These are phyloP conservation scores for Eubucco bourcierii DNA, from an alignment of 2,113 vertebrate genomes.

Conservation along the genomic window DNA sequence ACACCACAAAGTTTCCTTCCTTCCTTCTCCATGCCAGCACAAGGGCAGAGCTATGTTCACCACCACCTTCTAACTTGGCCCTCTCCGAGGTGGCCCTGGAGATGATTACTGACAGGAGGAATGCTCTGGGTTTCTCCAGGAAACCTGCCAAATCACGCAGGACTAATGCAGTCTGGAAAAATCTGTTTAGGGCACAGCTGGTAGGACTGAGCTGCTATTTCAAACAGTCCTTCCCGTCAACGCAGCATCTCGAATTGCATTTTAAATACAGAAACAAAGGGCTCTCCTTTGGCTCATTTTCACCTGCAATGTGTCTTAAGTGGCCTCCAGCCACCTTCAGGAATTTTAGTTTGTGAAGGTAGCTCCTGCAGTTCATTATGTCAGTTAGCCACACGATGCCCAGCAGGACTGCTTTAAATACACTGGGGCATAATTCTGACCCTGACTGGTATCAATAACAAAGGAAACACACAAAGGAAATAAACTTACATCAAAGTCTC, in stretches of 20 bases:
- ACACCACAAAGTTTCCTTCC: neutral
- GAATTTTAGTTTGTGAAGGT: neutral
- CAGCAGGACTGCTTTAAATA: neutral
- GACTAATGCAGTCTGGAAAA: neutral
- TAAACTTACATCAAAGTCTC: neutral
- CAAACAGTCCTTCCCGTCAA: neutral
- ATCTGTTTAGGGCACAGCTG: neutral
- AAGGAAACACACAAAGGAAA: neutral
- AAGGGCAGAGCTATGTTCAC: accelerated
- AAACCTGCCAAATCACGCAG: neutral
- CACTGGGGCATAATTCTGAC: neutral
- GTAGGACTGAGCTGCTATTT: neutral
- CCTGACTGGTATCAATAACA: neutral
- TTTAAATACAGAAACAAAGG: neutral
- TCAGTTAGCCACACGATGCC: neutral
- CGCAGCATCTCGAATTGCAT: neutral
- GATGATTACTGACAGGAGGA: neutral
- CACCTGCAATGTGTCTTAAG: neutral
- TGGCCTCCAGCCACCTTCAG: neutral
- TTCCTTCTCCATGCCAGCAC: accelerated
- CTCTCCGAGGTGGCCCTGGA: neutral
- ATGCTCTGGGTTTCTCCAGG: neutral
- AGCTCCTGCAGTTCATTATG: neutral
- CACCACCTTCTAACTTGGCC: accelerated
- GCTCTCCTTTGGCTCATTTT: neutral